Evolutionary conservation across 2,888 invertebrate species (phyloP).

Genomic region (Drosophila greeni): DNA sequence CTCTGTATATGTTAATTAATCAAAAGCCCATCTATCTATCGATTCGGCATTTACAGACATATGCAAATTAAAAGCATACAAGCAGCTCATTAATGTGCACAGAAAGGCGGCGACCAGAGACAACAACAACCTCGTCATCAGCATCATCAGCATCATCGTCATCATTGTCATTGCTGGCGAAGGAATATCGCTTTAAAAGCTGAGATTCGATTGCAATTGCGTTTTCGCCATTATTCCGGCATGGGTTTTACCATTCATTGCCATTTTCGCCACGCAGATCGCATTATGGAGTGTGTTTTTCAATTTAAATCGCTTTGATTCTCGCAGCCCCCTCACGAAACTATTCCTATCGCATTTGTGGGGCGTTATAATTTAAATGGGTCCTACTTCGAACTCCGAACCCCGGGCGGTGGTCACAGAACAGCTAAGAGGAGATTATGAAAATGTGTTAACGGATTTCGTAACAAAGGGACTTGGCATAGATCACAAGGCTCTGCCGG

Average conservation of each 20-base stretch:
- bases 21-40: slow-evolving; percentile 70
- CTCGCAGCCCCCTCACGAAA: slow-evolving; percentile 1
- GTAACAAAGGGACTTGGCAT: background rate
- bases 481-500: background rate
- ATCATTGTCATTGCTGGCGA: background rate
- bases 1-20: slow-evolving; percentile 63
- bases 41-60: slow-evolving; percentile 68
- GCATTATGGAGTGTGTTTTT: slow-evolving; percentile 4
- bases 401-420: background rate
- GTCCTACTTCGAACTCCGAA: background rate
- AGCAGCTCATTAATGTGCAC: slow-evolving; percentile 67
- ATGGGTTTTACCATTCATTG: slow-evolving; percentile 10
- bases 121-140: slow-evolving; percentile 7
- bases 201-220: slow-evolving; percentile 12
- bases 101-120: slow-evolving; percentile 47
- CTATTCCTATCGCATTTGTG: slow-evolving; percentile 2
- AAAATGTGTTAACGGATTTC: background rate
- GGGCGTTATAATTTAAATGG: background rate
- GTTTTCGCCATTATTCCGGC: slow-evolving; percentile 5
- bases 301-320: slow-evolving; percentile 11
- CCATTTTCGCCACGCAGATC: slow-evolving; percentile 7
- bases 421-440: background rate
- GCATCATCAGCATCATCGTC: background rate
- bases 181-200: slow-evolving; percentile 15
- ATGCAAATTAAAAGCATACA: slow-evolving; percentile 70